phyloP scores from a whole-genome alignment of 2,888 invertebrate genomes.

The Sminthurides aquaticus region DNA sequence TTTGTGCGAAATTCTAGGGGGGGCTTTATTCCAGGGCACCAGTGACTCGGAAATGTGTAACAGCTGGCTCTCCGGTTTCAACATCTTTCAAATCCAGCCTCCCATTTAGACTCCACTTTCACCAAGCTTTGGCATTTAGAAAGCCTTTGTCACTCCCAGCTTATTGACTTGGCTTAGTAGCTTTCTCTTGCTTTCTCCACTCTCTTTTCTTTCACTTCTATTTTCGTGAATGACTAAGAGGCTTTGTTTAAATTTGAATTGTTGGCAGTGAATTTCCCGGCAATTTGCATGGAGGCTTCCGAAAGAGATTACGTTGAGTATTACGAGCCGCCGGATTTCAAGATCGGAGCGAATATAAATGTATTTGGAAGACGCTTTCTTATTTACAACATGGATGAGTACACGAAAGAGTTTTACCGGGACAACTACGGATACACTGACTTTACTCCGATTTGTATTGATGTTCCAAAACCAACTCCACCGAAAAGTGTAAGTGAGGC shows the following conservation, averaged over 20 bases:
- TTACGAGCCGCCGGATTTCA: slow-evolving; percentile 68
- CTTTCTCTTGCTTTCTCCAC: background rate
- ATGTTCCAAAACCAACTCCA: slow-evolving; percentile 29
- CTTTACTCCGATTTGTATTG: slow-evolving; percentile 46
- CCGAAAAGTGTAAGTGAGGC: slow-evolving; percentile 26
- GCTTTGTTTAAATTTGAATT: background rate
- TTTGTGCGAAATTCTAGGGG: no score
- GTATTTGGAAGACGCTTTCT: slow-evolving; percentile 55
- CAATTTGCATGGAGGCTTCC: slow-evolving; percentile 60
- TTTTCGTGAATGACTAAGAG: no score
- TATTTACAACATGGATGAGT: slow-evolving; percentile 69
- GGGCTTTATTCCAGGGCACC: no score
- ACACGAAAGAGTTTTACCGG: slow-evolving; percentile 69
- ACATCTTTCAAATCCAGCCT: no score
- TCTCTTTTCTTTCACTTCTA: no score
- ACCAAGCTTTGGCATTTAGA: no score
- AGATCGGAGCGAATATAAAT: slow-evolving; percentile 45
- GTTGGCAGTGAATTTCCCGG: slow-evolving; percentile 55
- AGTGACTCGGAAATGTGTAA: no score
- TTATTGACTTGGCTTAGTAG: no score
- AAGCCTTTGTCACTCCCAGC: no score
- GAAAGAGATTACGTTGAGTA: slow-evolving; percentile 68
- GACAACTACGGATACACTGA: slow-evolving; percentile 49
- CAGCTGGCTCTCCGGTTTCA: no score
- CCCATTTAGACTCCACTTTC: no score